phyloP scores from a whole-genome alignment of 2,113 vertebrate species.

The Melanerpes aurifrons region DNA sequence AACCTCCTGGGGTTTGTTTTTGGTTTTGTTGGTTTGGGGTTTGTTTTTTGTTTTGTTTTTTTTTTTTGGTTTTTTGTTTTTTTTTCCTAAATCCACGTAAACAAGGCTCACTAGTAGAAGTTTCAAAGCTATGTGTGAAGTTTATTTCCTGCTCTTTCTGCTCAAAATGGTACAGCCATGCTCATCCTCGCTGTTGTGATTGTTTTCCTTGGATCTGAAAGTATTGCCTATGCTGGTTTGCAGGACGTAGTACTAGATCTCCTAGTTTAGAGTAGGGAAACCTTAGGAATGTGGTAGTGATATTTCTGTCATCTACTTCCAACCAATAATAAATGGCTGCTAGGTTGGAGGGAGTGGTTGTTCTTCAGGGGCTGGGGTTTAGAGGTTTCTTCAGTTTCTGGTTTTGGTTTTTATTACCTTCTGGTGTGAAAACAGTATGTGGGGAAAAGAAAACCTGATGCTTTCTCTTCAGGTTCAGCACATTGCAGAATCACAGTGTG shows the following conservation, averaged over 20 bases:
- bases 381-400: background rate
- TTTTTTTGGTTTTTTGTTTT: background rate
- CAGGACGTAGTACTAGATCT: background rate
- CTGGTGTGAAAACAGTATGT: background rate
- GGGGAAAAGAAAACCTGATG: background rate
- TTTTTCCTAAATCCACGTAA: background rate
- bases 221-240: background rate
- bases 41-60: background rate
- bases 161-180: background rate
- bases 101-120: background rate
- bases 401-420: background rate
- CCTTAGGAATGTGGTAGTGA: background rate
- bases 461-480: background rate
- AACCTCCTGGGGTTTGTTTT: background rate
- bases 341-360: background rate
- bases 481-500: no score
- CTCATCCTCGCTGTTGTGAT: slow-evolving; percentile 11
- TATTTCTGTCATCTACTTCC: background rate
- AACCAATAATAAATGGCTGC: slow-evolving; percentile 24
- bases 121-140: slow-evolving; percentile 17
- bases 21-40: no score
- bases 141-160: slow-evolving; percentile 21
- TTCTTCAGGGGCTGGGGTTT: background rate
- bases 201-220: slow-evolving; percentile 36
- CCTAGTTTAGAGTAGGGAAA: slow-evolving; percentile 34